Base-by-base conservation (phyloP, 2,113 vertebrate genomes). In the Gymnobelideus leadbeateri region DNA sequence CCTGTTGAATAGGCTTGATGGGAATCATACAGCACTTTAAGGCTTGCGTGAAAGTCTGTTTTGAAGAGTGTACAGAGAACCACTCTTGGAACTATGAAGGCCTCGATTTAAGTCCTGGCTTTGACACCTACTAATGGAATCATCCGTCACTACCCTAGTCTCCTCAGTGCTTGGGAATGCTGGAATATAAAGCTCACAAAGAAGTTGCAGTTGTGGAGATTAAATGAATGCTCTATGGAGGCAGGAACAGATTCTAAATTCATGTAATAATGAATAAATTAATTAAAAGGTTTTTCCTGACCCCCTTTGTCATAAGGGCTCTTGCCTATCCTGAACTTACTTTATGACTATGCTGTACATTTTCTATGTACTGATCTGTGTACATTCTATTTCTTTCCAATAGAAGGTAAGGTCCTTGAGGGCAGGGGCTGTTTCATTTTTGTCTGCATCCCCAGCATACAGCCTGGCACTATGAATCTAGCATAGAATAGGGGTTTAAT, bases 401-500 rank as follows among this genome's bases (percentile, higher is more conserved):
- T 92, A 91, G 89, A 90, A 46, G 61, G 9, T 37, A 93, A 11
- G 91, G n/a, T 91, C 53, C 11, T 94, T 51, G 54, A 46, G 46
- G 28, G 50, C 52, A 95, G 21, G 6, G 89, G 21, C 53, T 28
- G 91, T 8, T 3, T 49, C 47, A 31, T 89, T 53, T n/a, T 24
- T 14, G 51, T 61, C n/a, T 3, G 24, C 14, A 2, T 61, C 52
- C 14, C 26, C 91, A 61, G 16, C 11, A 24, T 28, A 37, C 26
- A 53, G 24, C 1, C 0, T 4, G 84, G 3, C 21, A 11, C 10
- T 52, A 12, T 0, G 91, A 55, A 94, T 25, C 55, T 93, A 52
- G 91, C 61, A 3, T 57, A 61, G 9, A 43, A 2, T 53, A 84
- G 47, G 84, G 51, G 77, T 84, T 94, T 91, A 89, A 54, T 8